These are phyloP conservation scores for Epinotia bilunana DNA, from an alignment of 2,888 invertebrate genomes.

Conservation along the genomic window DNA sequence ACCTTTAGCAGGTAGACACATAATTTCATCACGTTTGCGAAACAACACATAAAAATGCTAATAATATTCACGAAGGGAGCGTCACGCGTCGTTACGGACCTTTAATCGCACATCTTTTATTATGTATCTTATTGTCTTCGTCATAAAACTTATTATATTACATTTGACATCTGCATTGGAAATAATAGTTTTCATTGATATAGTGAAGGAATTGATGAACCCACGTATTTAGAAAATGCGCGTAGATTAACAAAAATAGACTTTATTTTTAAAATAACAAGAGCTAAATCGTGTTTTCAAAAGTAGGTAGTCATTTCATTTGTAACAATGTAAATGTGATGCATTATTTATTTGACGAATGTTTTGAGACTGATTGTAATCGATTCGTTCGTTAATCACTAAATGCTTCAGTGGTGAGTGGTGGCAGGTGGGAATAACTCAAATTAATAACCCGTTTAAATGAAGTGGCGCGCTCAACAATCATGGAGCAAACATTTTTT, in stretches of 20 bases:
- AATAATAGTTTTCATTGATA: background rate
- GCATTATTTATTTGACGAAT: slow-evolving; percentile 19
- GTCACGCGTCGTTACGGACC: background rate
- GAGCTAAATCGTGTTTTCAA: background rate
- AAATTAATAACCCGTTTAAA: background rate
- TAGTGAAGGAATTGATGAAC: background rate
- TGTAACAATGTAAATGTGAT: background rate
- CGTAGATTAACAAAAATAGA: background rate
- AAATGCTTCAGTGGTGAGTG: background rate
- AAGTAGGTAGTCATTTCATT: background rate
- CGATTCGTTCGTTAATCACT: slow-evolving; percentile 10
- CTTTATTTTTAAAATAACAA: background rate
- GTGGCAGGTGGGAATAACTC: too few species aligned
- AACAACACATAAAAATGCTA: slow-evolving; percentile 36
- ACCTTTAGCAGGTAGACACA: slow-evolving; percentile 27
- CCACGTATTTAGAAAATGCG: background rate
- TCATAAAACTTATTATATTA: background rate
- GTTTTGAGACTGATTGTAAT: slow-evolving; percentile 1
- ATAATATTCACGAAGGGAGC: slow-evolving; percentile 27
- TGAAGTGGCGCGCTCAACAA: background rate
- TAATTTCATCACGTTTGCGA: slow-evolving; percentile 25
- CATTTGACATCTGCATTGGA: background rate
- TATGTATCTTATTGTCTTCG: background rate
- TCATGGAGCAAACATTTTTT: background rate
- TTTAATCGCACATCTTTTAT: background rate